Percentiles rank a stretch among this genome's conserved stretches.
These are phyloP conservation scores for Illadopsis cleaveri DNA, from an alignment of 2,113 vertebrate species.

Conservation along the genomic window DNA sequence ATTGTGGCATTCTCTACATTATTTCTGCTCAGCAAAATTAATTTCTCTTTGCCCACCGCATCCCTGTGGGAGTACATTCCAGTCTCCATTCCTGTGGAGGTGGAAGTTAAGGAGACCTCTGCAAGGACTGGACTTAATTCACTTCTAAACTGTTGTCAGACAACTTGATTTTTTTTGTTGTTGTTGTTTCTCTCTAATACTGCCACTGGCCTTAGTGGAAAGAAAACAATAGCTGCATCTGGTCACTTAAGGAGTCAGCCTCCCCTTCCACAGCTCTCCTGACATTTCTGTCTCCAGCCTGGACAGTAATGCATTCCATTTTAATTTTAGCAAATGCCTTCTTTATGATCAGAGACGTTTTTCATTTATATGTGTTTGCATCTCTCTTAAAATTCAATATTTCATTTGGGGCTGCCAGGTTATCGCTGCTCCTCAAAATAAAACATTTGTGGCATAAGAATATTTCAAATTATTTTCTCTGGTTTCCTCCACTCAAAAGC, in stretches of 20 bases:
- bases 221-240: slow-evolving; percentile 43
- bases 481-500: not conserved
- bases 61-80: not conserved
- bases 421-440: slow-evolving; percentile 32
- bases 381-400: slow-evolving; percentile 59
- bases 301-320: slow-evolving; percentile 51
- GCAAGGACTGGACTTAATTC: slow-evolving; percentile 4
- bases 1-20: slow-evolving; percentile 29
- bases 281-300: slow-evolving; percentile 17
- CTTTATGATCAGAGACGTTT: slow-evolving; percentile 52
- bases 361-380: slow-evolving; percentile 63
- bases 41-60: not conserved
- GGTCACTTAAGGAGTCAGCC: slow-evolving; percentile 42
- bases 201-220: slow-evolving; percentile 32
- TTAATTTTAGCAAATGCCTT: slow-evolving; percentile 58
- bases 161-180: not conserved
- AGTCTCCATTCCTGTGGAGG: not conserved
- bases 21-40: slow-evolving; percentile 35
- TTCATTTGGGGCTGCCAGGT: not conserved
- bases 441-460: slow-evolving; percentile 15
- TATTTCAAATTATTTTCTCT: slow-evolving; percentile 1
- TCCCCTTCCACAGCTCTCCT: not conserved
- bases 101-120: not conserved
- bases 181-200: not conserved
- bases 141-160: slow-evolving; percentile 8